Percentiles rank a stretch among this genome's conserved stretches.
These are phyloP conservation scores for Taenioides sp. DNA, from an alignment of 2,797 vertebrate species.

Conservation along the genomic window DNA sequence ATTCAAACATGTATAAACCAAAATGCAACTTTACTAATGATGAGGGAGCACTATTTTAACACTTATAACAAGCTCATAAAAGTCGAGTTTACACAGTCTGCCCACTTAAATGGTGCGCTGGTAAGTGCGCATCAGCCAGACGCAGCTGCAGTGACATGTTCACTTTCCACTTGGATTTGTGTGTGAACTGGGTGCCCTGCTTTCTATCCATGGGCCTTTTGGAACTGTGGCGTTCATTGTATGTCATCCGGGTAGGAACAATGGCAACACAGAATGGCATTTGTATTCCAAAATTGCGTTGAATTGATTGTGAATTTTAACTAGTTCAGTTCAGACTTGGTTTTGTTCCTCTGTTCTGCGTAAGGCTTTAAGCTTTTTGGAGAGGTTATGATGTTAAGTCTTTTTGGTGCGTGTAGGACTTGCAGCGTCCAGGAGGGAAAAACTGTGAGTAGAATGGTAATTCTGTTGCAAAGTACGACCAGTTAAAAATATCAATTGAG, in stretches of 20 bases:
- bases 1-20: no score
- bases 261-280: slow-evolving; percentile 14
- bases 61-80: no score
- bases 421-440: slow-evolving; percentile 16
- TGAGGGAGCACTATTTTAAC: no score
- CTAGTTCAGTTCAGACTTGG: slow-evolving; percentile 31
- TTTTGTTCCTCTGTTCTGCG: slow-evolving; percentile 38
- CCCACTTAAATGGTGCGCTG: slow-evolving; percentile 36
- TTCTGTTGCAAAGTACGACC: slow-evolving; percentile 32
- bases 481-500: slow-evolving; percentile 33
- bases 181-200: no score
- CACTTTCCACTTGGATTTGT: background rate
- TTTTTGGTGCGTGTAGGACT: slow-evolving; percentile 28
- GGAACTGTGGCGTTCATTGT: background rate
- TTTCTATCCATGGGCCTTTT: background rate
- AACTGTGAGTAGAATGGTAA: slow-evolving; percentile 26
- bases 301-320: slow-evolving; percentile 57
- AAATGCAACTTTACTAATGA: no score
- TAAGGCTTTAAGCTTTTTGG: slow-evolving; percentile 40
- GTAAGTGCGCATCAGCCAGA: slow-evolving; percentile 43
- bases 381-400: slow-evolving; percentile 44
- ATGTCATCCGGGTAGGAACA: background rate
- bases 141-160: slow-evolving; percentile 32
- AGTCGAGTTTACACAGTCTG: no score
- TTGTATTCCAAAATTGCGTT: slow-evolving; percentile 51